Percentiles rank a stretch among this genome's conserved stretches.
Evolutionary conservation across 2,113 vertebrate genomes (phyloP).

Genomic region (Carollia perspicillata): DNA sequence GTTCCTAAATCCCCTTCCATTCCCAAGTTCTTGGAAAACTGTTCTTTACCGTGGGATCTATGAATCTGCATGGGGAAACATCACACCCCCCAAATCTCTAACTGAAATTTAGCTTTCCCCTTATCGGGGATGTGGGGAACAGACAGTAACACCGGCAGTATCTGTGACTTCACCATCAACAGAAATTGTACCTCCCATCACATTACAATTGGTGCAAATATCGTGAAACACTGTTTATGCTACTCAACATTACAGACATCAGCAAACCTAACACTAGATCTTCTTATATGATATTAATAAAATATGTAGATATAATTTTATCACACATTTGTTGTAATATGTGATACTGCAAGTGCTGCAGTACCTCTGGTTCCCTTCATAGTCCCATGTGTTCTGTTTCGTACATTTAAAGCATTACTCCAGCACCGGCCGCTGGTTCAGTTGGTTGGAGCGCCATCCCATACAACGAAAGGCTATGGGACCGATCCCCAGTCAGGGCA

Average conservation of each 20-base stretch:
- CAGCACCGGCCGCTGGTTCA: no score
- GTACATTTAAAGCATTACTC: background rate
- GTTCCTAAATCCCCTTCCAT: background rate
- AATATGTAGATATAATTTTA: background rate
- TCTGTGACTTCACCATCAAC: background rate
- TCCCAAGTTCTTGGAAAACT: background rate
- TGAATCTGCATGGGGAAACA: background rate
- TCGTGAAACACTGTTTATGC: background rate
- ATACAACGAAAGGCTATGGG: no score
- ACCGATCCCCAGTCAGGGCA: no score
- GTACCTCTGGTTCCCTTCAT: background rate
- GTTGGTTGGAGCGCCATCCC: no score
- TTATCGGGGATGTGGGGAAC: background rate
- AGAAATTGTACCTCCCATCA: background rate
- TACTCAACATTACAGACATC: background rate
- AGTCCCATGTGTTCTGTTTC: background rate
- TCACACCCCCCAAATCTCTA: background rate
- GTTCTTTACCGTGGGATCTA: background rate
- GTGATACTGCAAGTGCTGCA: background rate
- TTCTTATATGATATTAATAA: background rate
- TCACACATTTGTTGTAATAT: background rate
- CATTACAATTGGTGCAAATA: background rate
- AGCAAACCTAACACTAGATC: background rate
- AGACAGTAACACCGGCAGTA: background rate
- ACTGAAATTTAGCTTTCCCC: background rate